Evolutionary conservation across 2,888 invertebrate genomes (phyloP).

Genomic region (Troglohyphantes excavatus): DNA sequence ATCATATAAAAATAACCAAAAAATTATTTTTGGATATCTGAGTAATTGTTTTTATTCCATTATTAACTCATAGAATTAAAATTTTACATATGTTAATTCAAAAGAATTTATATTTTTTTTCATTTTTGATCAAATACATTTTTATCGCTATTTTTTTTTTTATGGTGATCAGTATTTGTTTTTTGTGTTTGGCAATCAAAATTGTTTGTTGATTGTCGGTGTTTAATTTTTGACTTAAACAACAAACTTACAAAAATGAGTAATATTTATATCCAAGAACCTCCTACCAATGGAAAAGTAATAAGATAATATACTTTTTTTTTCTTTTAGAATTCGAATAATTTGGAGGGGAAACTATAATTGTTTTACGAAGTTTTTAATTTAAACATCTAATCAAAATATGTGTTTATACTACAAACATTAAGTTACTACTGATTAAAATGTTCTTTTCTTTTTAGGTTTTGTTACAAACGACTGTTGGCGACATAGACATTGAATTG

Average conservation of each 20-base stretch:
- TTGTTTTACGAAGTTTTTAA: too few relatives aligned
- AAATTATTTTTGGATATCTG: too few relatives aligned
- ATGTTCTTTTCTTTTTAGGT: conserved; percentile 86
- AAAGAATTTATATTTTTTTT: too few relatives aligned
- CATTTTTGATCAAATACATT: too few relatives aligned
- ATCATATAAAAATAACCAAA: too few relatives aligned
- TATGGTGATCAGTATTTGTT: neutral
- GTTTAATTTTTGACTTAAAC: neutral
- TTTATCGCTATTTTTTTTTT: neutral
- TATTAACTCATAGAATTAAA: too few relatives aligned
- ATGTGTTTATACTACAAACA: too few relatives aligned
- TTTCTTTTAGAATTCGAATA: too few relatives aligned
- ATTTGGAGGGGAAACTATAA: too few relatives aligned
- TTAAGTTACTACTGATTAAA: neutral
- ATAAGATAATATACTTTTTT: conserved; percentile 74
- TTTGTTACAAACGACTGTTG: conserved; percentile 93
- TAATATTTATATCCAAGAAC: conserved; percentile 98
- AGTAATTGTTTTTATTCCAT: too few relatives aligned
- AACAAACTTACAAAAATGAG: conserved; percentile 87
- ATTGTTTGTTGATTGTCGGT: neutral
- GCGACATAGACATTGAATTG: conserved; percentile 98
- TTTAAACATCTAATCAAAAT: too few relatives aligned
- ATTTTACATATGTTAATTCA: too few relatives aligned
- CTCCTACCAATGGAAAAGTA: conserved; percentile 97
- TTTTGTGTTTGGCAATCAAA: neutral